Evolutionary conservation across 2,888 invertebrate species (phyloP).

Genomic region (Scrobipalpa costella): DNA sequence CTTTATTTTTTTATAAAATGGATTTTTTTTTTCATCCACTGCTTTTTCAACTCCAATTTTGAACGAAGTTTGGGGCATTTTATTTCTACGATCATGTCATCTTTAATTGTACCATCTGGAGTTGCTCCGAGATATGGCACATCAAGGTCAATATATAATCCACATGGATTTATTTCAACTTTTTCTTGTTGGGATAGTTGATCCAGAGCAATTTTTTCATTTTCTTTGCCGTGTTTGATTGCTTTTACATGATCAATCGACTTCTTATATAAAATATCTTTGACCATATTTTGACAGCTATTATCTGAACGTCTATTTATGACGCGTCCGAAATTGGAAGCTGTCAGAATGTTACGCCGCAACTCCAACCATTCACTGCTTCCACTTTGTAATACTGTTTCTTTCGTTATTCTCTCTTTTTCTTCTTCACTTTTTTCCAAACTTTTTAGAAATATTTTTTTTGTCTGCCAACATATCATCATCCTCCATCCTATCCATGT

Average conservation of each 20-base stretch:
- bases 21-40: constrained; percentile 22
- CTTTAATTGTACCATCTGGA: constrained; percentile 28
- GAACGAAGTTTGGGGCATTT: constrained; percentile 27
- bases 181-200: constrained; percentile 27
- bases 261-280: constrained; percentile 26
- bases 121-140: constrained; percentile 30
- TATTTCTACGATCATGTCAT: constrained; percentile 24
- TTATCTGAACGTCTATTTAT: constrained; percentile 26
- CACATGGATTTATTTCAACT: constrained; percentile 28
- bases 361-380: constrained; percentile 31
- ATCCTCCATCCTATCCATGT: too few species aligned
- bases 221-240: constrained; percentile 31
- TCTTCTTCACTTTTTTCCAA: constrained; percentile 23
- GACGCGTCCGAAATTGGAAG: constrained; percentile 29
- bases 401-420: neutral
- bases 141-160: constrained; percentile 30
- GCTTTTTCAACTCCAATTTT: constrained; percentile 25
- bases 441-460: constrained; percentile 13
- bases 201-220: constrained; percentile 28
- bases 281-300: constrained; percentile 28
- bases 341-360: constrained; percentile 27
- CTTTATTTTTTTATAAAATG: constrained; percentile 24
- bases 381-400: constrained; percentile 27
- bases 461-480: constrained; percentile 3
- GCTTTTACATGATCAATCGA: constrained; percentile 24